Evolutionary conservation across 2,113 vertebrate genomes (phyloP).

Genomic region (Panurus biarmicus): DNA sequence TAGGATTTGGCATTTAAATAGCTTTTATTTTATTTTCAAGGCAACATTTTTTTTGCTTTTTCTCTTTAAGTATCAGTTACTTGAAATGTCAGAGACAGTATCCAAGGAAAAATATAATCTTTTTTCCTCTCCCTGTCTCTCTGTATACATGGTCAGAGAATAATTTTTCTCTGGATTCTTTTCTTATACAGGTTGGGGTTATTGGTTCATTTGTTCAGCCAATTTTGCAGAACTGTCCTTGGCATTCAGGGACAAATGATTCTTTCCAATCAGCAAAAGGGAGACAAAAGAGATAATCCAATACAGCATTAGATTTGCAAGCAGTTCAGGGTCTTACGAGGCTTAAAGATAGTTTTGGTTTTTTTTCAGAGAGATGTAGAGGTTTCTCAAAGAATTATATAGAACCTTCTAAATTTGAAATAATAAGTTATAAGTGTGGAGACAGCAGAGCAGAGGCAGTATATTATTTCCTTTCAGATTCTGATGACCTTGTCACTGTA

Average conservation of each 20-base stretch:
- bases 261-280: slow-evolving; percentile 40
- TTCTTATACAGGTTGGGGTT: not conserved
- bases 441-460: not conserved
- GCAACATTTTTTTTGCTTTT: not conserved
- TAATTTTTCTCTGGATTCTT: not conserved
- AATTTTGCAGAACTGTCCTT: slow-evolving; percentile 38
- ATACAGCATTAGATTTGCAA: slow-evolving; percentile 19
- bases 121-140: not conserved
- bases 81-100: not conserved
- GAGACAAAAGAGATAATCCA: slow-evolving; percentile 43
- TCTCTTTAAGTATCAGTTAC: not conserved
- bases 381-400: not conserved
- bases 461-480: not conserved
- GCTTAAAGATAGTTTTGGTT: not conserved
- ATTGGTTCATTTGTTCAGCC: slow-evolving; percentile 23
- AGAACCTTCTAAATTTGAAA: not conserved
- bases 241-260: slow-evolving; percentile 4
- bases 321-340: slow-evolving; percentile 7
- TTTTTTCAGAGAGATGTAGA: not conserved
- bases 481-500: not conserved
- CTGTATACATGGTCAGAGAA: not conserved
- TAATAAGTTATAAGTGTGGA: not conserved
- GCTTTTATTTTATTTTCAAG: not conserved
- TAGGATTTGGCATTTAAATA: not conserved
- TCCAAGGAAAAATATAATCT: not conserved